Evolutionary conservation across 2,797 vertebrate genomes (phyloP).

Genomic region (Acomys russatus): DNA sequence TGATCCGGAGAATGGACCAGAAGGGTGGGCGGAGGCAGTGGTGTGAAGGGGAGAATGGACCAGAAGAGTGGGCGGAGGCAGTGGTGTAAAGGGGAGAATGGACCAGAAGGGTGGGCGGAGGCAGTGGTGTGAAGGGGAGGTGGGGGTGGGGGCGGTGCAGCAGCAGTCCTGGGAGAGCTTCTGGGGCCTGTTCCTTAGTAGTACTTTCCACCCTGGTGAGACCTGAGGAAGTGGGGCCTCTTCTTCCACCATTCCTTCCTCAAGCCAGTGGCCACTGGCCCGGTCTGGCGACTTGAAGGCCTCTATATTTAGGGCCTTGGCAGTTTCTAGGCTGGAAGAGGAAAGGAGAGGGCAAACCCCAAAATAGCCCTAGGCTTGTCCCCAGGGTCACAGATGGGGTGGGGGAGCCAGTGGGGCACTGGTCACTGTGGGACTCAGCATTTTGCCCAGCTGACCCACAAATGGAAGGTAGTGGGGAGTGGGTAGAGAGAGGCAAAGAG

Average conservation of each 20-base stretch:
- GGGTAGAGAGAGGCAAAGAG: neutral
- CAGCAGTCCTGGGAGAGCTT: neutral
- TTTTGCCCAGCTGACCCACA: slow-evolving; percentile 9
- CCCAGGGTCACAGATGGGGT: slow-evolving; percentile 61
- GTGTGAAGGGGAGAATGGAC: no score
- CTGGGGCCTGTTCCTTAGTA: neutral
- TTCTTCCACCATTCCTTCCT: slow-evolving; percentile 40
- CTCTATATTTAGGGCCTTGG: slow-evolving; percentile 85
- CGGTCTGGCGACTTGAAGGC: slow-evolving; percentile 48
- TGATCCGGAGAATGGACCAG: neutral
- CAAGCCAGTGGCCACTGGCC: slow-evolving; percentile 6
- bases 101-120: neutral
- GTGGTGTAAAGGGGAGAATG: neutral
- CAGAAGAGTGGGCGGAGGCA: neutral
- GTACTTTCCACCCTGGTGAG: neutral
- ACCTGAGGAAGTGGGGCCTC: neutral
- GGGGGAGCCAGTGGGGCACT: slow-evolving; percentile 56
- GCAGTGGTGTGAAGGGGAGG: neutral
- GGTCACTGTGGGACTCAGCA: slow-evolving; percentile 48
- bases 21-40: neutral
- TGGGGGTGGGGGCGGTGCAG: no score
- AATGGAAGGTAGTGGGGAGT: neutral
- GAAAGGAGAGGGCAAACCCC: slow-evolving; percentile 74
- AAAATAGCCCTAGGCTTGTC: slow-evolving; percentile 77
- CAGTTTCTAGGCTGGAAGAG: slow-evolving; percentile 66